Conservation (phyloP, 2,113 vertebrate species). For the Myrmecobius fasciatus region DNA sequence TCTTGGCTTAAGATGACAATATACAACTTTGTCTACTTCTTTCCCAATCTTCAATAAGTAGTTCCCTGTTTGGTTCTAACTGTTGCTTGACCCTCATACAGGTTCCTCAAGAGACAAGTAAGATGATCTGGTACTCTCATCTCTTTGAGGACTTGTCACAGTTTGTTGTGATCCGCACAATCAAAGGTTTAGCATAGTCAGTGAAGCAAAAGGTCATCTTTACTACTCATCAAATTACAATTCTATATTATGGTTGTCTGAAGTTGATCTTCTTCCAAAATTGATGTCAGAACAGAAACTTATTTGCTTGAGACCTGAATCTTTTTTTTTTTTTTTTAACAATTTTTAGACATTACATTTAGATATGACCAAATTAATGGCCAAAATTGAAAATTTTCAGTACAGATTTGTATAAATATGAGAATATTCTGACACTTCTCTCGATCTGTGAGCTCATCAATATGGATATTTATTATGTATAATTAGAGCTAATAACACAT, state of each 20-base stretch:
- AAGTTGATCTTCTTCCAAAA: conserved; percentile 17
- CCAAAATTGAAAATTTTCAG: conserved; percentile 47
- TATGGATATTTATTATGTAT: not conserved
- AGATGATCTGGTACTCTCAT: not conserved
- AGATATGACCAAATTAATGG: not conserved
- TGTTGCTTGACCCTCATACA: not conserved
- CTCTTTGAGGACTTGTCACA: not conserved
- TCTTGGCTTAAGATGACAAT: not conserved
- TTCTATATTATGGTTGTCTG: not conserved
- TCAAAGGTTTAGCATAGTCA: not conserved
- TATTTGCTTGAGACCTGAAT: not conserved
- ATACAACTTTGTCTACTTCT: not conserved
- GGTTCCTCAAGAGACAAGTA: not conserved
- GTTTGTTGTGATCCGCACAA: not conserved
- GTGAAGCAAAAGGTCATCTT: not conserved
- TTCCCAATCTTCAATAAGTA: not conserved
- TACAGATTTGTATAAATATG: conserved; percentile 43
- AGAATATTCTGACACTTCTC: not conserved
- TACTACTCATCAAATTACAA: not conserved
- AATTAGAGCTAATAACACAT: not conserved
- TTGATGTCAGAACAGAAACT: conserved; percentile 27
- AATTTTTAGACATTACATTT: not conserved
- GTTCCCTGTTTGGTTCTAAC: not conserved
- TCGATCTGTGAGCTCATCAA: not conserved
- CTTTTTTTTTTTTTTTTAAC: too few species aligned